Evolutionary conservation across 37 sponge, comb jelly and placozoan species (phyloP).

Genomic region (Eunapius fragilis): DNA sequence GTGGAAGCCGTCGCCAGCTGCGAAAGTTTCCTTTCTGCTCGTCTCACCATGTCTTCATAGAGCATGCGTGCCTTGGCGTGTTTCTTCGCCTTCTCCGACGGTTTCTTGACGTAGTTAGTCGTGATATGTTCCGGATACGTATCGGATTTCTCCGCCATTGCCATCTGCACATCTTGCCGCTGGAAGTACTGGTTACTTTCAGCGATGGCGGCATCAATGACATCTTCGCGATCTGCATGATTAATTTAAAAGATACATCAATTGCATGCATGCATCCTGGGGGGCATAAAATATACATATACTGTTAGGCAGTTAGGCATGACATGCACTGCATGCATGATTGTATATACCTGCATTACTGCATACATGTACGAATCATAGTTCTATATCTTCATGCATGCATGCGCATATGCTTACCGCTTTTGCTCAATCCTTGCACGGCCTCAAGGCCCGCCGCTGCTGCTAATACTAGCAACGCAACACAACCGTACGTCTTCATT

Average conservation of each 20-base stretch:
- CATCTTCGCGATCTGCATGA: background rate
- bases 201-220: background rate
- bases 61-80: conserved; percentile 24
- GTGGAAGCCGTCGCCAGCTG: conserved; percentile 1
- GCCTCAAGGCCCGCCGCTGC: background rate
- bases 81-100: conserved; percentile 39
- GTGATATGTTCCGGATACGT: background rate
- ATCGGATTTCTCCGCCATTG: background rate
- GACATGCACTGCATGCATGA: too few relatives aligned
- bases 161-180: background rate
- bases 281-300: background rate
- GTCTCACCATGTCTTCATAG: conserved; percentile 49
- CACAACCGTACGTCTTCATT: background rate
- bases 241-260: too few relatives aligned
- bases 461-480: background rate
- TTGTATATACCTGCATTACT: too few relatives aligned
- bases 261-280: background rate
- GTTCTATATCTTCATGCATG: too few relatives aligned
- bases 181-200: background rate
- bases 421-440: background rate
- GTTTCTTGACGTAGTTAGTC: conserved; percentile 36
- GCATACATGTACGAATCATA: too few relatives aligned
- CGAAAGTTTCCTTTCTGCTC: conserved; percentile 47
- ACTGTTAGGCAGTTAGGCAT: too few relatives aligned
- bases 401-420: background rate